Evolutionary conservation across 2,113 vertebrate species (phyloP), one percentile per base, ranked within the genome.

Genomic region (Cromileptes altivelis): DNA sequence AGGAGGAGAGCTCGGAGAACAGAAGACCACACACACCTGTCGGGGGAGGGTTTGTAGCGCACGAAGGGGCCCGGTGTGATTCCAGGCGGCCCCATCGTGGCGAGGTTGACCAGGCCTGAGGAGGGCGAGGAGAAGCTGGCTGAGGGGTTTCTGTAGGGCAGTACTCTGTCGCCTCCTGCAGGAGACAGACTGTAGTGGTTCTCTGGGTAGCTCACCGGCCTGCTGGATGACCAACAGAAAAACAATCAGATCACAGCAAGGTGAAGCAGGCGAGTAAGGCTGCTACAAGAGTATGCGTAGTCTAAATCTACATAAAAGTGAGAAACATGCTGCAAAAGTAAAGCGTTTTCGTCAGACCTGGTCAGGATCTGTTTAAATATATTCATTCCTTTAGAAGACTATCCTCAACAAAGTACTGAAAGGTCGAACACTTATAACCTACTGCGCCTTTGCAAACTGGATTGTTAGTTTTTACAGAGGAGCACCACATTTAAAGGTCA

Each of bases 171-270:
- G 4, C 93, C 89, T 62, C 94, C 96, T 17, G 92, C 94, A 76
- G 96, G 96, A 37, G 95, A 94, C 70, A 97, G 67, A 37, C 84
- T 92, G 84, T 96, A 97, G 47, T 97, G 96, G 55, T 97, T 98
- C 90, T 99, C 97, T 4, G 97, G 97, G 88, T 97, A 98, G 82
- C 97, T 99, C 88, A 98, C 96, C 0, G 97, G 97, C 91, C 97
- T 98, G 82, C 19, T 45, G 50, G 70, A 69, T 4, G 81, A 79
- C 8, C 10, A n/a, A 47, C 55, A 45, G 52, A 70, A 56, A 55
- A 47, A 70, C 75, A 71, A 30, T 55, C 40, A 40, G 7, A 78
- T 47, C 42, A 53, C 50, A 77, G 65, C 72, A 65, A 80, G 19
- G 19, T 14, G 71, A 69, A 50, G 33, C 3, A 13, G 10, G 17